phyloP scores from a whole-genome alignment of 2,888 invertebrate species.

The Heliconius sara region DNA sequence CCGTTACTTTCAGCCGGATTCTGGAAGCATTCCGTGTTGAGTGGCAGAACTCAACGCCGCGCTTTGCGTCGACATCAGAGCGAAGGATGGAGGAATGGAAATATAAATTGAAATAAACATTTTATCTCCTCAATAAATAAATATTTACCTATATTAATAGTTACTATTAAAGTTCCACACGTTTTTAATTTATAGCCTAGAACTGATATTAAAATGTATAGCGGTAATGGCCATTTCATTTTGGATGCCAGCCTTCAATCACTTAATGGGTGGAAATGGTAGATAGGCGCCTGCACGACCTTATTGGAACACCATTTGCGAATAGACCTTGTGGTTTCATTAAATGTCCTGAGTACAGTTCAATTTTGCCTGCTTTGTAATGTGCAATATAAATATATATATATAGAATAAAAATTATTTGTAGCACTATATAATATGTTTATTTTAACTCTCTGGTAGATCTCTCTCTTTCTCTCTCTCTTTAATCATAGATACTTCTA shows the following conservation, averaged over 20 bases:
- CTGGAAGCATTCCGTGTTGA: too few relatives aligned
- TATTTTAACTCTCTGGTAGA: too few relatives aligned
- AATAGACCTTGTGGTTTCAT: slow-evolving; percentile 25
- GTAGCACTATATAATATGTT: too few relatives aligned
- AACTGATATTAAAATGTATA: slow-evolving; percentile 9
- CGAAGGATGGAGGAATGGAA: too few relatives aligned
- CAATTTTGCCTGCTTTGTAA: not conserved
- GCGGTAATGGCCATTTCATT: slow-evolving; percentile 23
- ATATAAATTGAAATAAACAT: too few relatives aligned
- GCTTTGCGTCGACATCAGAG: too few relatives aligned
- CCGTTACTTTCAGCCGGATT: too few relatives aligned
- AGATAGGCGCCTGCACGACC: slow-evolving; percentile 18
- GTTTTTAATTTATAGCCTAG: not conserved
- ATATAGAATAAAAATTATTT: too few relatives aligned
- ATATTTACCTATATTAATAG: not conserved
- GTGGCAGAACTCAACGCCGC: too few relatives aligned
- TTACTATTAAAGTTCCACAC: not conserved
- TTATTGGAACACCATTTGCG: slow-evolving; percentile 23
- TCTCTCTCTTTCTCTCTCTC: too few relatives aligned
- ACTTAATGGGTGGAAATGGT: slow-evolving; percentile 28
- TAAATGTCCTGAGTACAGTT: slow-evolving; percentile 3
- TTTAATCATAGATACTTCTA: too few relatives aligned
- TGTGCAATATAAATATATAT: not conserved
- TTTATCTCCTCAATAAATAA: not conserved
- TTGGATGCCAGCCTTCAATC: slow-evolving; percentile 24